Base-by-base conservation (phyloP, 1,140 invertebrate species). In the Diorhabda sublineata region DNA sequence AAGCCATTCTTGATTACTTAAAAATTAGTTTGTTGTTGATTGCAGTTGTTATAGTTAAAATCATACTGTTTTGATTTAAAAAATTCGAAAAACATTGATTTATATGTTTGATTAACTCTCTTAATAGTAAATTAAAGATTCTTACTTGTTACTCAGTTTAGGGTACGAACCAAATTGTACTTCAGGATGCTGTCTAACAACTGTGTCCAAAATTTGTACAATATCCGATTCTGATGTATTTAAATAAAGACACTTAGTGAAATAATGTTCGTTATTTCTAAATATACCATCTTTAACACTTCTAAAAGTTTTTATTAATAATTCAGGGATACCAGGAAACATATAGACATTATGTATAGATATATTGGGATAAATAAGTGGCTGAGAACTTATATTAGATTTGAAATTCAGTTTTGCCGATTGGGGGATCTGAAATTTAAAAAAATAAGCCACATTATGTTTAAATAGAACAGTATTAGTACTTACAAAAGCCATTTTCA, bases 301-400 rank as follows among this genome's bases (percentile, higher is more conserved):
- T 67, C 73, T 71, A 70, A 92, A 91, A n/a, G 84, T 82, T 63
- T 78, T 81, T 74, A 89, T 81, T 59, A 92, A 80, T 73, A 90
- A 87, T 67, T 84, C 79, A 7, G 92, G 91, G 59, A 93, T 87
- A 6, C 92, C 92, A 47, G 93, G 92, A 75, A 94, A 91, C 59
- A 92, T 85, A 72, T 87, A 90, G 3, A 94, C 91, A 82, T 94
- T 95, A 59, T 83, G 77, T 5, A 93, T 78, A 61, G 81, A 83
- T 56, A 94, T 86, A 67, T 90, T 85, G 8, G 91, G 92, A 82
- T 83, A 91, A 86, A 74, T 74, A 61, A 79, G 69, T 44, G 61
- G 70, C 9, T 6, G 45, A 66, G 78, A 69, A 4, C 71, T 76
- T 11, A 74, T 68, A 64, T 80, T 76, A 8, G 58, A 74, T n/a